phyloP scores from a whole-genome alignment of 2,113 vertebrate genomes.

The Hyla sarda region DNA sequence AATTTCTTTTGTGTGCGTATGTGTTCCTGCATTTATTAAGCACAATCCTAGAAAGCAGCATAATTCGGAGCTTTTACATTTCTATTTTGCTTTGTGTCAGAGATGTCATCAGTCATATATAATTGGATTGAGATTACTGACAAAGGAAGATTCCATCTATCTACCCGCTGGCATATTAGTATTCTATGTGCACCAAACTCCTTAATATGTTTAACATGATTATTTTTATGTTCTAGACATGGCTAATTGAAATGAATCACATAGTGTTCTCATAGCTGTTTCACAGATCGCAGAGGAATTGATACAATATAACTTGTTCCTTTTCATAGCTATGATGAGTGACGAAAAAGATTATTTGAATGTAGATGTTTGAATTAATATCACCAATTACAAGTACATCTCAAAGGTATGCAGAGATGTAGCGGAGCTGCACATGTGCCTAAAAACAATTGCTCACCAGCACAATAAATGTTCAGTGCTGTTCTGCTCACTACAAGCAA shows the following conservation, averaged over 20 bases:
- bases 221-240: neutral
- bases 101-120: constrained; percentile 57
- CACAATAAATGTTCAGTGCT: neutral
- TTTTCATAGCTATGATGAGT: neutral
- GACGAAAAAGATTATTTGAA: neutral
- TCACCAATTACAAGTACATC: neutral
- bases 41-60: constrained; percentile 5
- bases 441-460: neutral
- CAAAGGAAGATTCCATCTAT: constrained; percentile 36
- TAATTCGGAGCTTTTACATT: neutral
- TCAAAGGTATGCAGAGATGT: neutral
- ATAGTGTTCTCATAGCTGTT: neutral
- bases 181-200: constrained; percentile 1
- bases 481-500: neutral
- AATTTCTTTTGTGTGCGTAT: constrained; percentile 44
- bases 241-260: constrained; percentile 32
- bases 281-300: neutral
- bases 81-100: constrained; percentile 32
- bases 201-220: constrained; percentile 12
- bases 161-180: neutral
- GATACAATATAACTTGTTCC: neutral
- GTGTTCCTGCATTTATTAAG: constrained; percentile 55
- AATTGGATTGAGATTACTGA: constrained; percentile 54
- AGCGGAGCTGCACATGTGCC: neutral
- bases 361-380: neutral